These are phyloP conservation scores for Watsonalla cultraria DNA, from an alignment of 2,888 invertebrate species.

Conservation along the genomic window DNA sequence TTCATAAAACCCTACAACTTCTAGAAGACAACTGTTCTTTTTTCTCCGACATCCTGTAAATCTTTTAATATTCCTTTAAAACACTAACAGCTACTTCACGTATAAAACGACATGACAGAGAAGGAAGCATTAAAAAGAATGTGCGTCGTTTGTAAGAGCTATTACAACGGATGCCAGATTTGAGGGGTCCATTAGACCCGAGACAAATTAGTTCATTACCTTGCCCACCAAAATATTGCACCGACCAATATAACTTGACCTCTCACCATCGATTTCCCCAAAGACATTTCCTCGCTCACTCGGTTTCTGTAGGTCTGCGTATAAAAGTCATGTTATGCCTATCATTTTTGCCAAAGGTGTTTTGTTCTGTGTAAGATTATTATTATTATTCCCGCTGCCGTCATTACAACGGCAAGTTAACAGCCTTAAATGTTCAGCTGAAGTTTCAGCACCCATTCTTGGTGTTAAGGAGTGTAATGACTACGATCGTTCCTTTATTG, in stretches of 20 bases:
- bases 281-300: neutral
- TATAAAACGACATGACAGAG: neutral
- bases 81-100: neutral
- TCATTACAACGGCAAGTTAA: conserved; percentile 13
- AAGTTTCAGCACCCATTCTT: conserved; percentile 6
- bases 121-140: conserved; percentile 11
- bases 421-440: conserved; percentile 17
- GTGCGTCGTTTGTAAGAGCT: conserved; percentile 24
- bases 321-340: neutral
- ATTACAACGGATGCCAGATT: conserved; percentile 38
- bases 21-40: too few relatives aligned
- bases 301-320: neutral
- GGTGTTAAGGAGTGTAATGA: neutral
- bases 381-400: conserved; percentile 19
- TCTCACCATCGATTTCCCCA: neutral
- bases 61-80: too few relatives aligned
- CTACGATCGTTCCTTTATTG: neutral
- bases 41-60: too few relatives aligned
- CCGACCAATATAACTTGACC: conserved; percentile 21
- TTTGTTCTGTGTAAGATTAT: conserved; percentile 28
- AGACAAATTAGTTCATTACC: conserved; percentile 55
- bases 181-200: conserved; percentile 36
- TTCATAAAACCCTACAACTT: too few relatives aligned
- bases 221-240: conserved; percentile 30
- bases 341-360: conserved; percentile 23